These are phyloP conservation scores for Molanna angustata DNA, from an alignment of 2,888 invertebrate species.

Conservation along the genomic window DNA sequence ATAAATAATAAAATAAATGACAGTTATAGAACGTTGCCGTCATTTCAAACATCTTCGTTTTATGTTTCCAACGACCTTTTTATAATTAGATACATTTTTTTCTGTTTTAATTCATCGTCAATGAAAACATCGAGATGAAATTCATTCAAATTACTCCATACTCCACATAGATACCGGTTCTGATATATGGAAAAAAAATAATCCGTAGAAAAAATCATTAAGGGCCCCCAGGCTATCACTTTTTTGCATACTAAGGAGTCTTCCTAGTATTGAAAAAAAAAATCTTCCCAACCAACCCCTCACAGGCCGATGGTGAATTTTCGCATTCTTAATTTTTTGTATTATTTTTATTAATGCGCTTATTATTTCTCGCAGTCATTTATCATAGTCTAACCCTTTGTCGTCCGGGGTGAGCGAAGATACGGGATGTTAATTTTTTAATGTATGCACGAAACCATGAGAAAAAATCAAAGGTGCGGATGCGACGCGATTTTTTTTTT, in stretches of 20 bases:
- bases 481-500: constrained; percentile 1
- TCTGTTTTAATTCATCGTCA: too few species aligned
- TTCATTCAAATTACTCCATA: too few species aligned
- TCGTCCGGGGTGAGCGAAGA: constrained; percentile 6
- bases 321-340: constrained; percentile 31
- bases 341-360: constrained; percentile 30
- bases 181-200: too few species aligned
- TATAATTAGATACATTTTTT: too few species aligned
- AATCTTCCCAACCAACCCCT: not conserved
- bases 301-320: constrained; percentile 1
- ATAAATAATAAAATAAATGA: too few species aligned
- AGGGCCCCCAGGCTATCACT: not conserved
- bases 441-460: constrained; percentile 29
- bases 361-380: constrained; percentile 28
- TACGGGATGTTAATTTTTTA: constrained; percentile 31
- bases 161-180: too few species aligned
- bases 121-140: too few species aligned
- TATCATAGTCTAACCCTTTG: constrained; percentile 27
- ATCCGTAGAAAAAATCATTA: constrained; percentile 23
- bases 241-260: not conserved
- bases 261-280: constrained; percentile 1
- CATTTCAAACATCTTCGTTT: too few species aligned
- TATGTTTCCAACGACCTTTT: too few species aligned
- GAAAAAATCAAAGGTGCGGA: constrained; percentile 23
- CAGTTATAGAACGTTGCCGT: too few species aligned